Base-by-base conservation (phyloP, 2,113 vertebrate species). In the Polypterus bichir region DNA sequence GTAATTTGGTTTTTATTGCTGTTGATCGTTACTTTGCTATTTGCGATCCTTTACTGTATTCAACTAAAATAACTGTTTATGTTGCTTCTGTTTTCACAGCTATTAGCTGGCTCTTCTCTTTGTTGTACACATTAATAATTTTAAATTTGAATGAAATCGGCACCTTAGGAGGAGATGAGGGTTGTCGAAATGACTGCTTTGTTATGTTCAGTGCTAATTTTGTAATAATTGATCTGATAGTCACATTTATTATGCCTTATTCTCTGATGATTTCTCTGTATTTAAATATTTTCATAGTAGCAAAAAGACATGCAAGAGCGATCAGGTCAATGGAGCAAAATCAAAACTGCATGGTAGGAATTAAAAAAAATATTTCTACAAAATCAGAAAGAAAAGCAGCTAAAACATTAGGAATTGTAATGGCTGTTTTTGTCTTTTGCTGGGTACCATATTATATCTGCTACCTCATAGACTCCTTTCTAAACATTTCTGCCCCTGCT, bases 281-380 rank as follows among this genome's bases (percentile, higher is more conserved):
- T 47, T 47, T 47, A 47, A 62, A 62, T 11, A 55, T 62, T 44
- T 62, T 54, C 6, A 3, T 54, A 4, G 61, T 62, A 7, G 61
- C 61, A 7, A 62, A 27, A 54, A 62, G 55, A 62, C 61, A 86
- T 27, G 27, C 27, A 27, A 27, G 27, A 27, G 27, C 27, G 27
- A 27, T 27, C 2, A 27, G 27, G 27, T 27, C 27, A 27, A 7
- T 51, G 48, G 51, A 51, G 7, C 53, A 54, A 47, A 62, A 62
- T 55, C 46, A 62, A 54, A 51, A 58, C 10, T 6, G 49, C 47
- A 62, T 51, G n/a, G 46, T 27, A 27, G 27, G 27, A 27, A 27
- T 27, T 27, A 27, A 27, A 27, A 27, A 27, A 27, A 27, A 62
- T 44, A 11, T 54, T 11, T 62, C 61, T 8, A 51, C 53, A 9